Base-by-base conservation (phyloP, 23 tunicate genomes). In the Halocynthia roretzi region DNA sequence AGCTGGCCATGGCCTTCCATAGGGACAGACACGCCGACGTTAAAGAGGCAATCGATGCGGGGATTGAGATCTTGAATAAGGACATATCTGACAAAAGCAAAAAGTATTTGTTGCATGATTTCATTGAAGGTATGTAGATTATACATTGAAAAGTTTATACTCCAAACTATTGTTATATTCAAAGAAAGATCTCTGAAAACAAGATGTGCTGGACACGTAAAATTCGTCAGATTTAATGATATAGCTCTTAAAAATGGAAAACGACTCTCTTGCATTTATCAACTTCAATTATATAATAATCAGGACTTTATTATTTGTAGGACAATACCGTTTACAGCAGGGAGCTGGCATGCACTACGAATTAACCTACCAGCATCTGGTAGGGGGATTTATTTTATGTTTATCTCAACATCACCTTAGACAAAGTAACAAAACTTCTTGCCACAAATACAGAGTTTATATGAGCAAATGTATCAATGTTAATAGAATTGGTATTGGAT, bases 311-410 rank as follows among this genome's bases (percentile, higher is more conserved):
- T 68, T 23, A 10, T 74, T 54, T 54, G 7, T 67, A 89, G 96
- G 96, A 51, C 50, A 80, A 5, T 83, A 19, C 71, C 76, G 96
- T 15, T 80, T 77, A 19, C 89, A 89, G 62, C 82, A 70, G 17
- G 80, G 75, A 70, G 68, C 54, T 62, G 96, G 96, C 6, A 83
- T 85, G 8, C 88, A 89, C 19, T 89, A 89, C 72, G 81, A 79
- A 51, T 60, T 89, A 21, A 75, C 80, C 22, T 89, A 54, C 55
- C 62, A 64, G 54, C 85, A 88, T 20, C 44, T 56, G 18, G 87
- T 87, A 63, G 78, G 84, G 4, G 44, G 4, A 31, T 31, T 31
- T 0, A 31, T 31, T 31, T 31, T 31, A 31, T 31, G 4, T 31
- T 31, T 31, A 31, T 31, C 44, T 31, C 44, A 31, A 31, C 44